Base-by-base conservation (phyloP, 2,797 vertebrate species). In the Bovichtus diacanthus region DNA sequence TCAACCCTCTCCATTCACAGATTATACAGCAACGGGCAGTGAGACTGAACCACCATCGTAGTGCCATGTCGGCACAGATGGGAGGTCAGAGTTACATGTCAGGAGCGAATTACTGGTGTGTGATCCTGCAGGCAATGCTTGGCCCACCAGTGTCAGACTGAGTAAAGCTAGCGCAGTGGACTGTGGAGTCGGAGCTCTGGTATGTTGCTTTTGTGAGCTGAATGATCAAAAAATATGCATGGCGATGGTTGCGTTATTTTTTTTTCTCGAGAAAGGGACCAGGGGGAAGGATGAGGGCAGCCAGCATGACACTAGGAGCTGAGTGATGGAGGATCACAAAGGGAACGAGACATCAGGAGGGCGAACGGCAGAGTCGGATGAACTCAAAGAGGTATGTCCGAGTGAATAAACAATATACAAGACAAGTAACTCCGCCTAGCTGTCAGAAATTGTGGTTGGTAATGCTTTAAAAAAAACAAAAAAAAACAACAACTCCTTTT, bases 341-440 rank as follows among this genome's bases (percentile, higher is more conserved):
- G 59, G 56, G 74, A 70, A 46, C 61, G 63, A 73, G 19, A 85
- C 72, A 76, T 78, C 61, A 62, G 75, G 70, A 79, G 83, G 83
- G 72, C 50, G 77, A 89, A 87, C 66, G 74, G 81, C 34, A 84
- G 78, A 84, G 68, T 83, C 63, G 82, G 78, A 63, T 67, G 76
- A 93, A 88, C 74, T 77, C 58, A 87, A 82, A 86, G 81, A 89
- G 74, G 73, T 71, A 81, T 59, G 46, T 84, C 83, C 87, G 61
- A 89, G 84, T 88, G 81, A 82, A 83, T 44, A 84, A 91, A 93
- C 87, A 81, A 88, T 81, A 84, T 80, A n/a, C 50, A 59, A 85
- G 80, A 91, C 84, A 76, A 79, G 51, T 62, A 85, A 86, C 75
- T 85, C 82, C 81, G 54, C 76, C 84, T 74, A 90, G 83, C 83